Percentiles rank a stretch among this genome's conserved stretches.
Conservation (phyloP, 2,888 invertebrate genomes). For the Rhagonycha fulva region DNA sequence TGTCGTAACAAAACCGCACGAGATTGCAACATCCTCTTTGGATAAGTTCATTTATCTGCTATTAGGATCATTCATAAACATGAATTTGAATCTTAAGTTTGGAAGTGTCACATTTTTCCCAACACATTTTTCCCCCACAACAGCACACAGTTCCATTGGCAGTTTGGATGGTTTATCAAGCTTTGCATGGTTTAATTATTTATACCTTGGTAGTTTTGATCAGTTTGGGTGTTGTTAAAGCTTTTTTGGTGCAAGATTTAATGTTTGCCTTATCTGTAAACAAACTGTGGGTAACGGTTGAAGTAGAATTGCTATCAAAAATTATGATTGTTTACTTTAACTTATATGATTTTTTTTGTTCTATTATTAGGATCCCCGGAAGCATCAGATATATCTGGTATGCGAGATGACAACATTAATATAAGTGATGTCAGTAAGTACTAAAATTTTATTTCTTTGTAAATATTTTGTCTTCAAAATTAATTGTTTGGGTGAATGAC, state of each 20-base stretch:
- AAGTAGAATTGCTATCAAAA: neutral
- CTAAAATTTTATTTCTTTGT: neutral
- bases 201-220: neutral
- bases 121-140: neutral
- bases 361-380: slow-evolving; percentile 31
- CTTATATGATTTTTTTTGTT: slow-evolving; percentile 3
- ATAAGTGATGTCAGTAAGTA: slow-evolving; percentile 83
- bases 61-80: neutral
- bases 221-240: neutral
- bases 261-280: neutral
- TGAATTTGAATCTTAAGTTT: neutral
- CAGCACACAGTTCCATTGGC: neutral
- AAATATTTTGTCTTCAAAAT: neutral
- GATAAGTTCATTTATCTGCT: neutral
- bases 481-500: neutral
- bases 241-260: neutral
- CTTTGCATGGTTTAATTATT: neutral
- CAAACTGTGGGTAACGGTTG: neutral
- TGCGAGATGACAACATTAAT: slow-evolving; percentile 64
- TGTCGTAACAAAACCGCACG: neutral
- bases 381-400: slow-evolving; percentile 45
- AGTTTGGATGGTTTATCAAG: neutral
- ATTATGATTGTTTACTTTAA: neutral
- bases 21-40: neutral
- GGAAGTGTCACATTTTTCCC: neutral